Conservation (phyloP, 2,113 vertebrate species). For the Gasterosteus nipponicus region DNA sequence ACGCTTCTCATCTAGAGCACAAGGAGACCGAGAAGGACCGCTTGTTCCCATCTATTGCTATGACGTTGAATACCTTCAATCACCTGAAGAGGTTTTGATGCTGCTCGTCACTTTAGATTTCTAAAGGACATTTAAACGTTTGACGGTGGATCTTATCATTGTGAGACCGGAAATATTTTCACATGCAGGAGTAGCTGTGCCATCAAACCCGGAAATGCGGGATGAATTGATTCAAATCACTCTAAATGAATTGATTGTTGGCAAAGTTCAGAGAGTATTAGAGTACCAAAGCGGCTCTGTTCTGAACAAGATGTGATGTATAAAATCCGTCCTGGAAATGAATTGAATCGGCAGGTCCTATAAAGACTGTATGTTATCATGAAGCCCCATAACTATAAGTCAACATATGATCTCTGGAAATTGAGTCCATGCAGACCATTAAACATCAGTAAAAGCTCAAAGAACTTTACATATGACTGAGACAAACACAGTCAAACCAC, state of each 20-base stretch:
- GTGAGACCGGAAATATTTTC: background rate
- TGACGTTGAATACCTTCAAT: slow-evolving; percentile 9
- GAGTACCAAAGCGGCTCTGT: background rate
- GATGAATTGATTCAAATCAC: background rate
- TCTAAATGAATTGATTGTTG: background rate
- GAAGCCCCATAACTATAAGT: slow-evolving; percentile 6
- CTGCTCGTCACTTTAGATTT: background rate
- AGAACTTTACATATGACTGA: slow-evolving; percentile 5
- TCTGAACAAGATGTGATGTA: background rate
- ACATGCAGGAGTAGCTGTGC: background rate
- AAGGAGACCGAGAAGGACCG: background rate
- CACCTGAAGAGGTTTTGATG: background rate
- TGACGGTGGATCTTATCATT: background rate
- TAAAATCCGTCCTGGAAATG: background rate
- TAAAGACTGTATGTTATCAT: background rate
- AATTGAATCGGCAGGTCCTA: slow-evolving; percentile 15
- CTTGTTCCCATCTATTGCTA: background rate
- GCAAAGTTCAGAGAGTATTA: background rate
- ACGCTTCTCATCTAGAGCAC: background rate
- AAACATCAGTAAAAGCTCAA: slow-evolving; percentile 23
- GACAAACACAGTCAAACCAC: slow-evolving; percentile 29
- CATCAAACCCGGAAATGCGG: background rate
- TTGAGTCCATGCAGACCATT: slow-evolving; percentile 22
- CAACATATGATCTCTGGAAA: slow-evolving; percentile 13
- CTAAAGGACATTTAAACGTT: background rate